Evolutionary conservation across 2,888 invertebrate species (phyloP).

Genomic region (Uropetala carovei): DNA sequence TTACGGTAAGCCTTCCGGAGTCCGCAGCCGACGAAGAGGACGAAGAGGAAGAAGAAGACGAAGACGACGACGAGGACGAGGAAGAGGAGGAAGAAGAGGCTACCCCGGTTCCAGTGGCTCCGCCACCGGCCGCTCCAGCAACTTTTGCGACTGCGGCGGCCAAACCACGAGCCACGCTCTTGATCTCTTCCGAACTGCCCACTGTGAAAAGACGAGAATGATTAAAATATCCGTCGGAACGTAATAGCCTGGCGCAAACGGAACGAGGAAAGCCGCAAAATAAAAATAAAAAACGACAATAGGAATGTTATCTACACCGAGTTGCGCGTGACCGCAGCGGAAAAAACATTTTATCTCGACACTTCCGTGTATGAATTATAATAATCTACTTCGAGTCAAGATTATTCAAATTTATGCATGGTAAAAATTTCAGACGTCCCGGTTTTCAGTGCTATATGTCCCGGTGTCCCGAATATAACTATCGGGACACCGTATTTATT

Average conservation of each 20-base stretch:
- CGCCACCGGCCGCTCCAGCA: neutral
- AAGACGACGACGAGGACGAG: conserved; percentile 37
- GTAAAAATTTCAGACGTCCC: no score
- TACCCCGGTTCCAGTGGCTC: neutral
- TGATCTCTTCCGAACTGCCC: conserved; percentile 77
- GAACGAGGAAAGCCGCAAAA: no score
- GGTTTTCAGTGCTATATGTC: no score
- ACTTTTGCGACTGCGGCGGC: conserved; percentile 7
- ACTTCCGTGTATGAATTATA: neutral
- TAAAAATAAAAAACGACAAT: no score
- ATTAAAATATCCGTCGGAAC: no score
- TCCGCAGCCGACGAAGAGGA: conserved; percentile 73
- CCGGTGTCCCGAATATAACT: no score
- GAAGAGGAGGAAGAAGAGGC: conserved; percentile 48
- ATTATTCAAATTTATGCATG: no score
- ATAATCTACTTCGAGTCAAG: neutral
- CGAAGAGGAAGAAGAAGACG: conserved; percentile 47
- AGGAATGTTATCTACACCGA: no score
- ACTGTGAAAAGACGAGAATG: conserved; percentile 71
- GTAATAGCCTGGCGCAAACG: no score
- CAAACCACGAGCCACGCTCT: conserved; percentile 67
- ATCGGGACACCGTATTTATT: no score
- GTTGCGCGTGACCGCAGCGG: no score
- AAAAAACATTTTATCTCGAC: no score
- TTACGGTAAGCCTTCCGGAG: conserved; percentile 79